Conservation (phyloP, 2,113 vertebrate species). For the Cyanoliseus patagonus region DNA sequence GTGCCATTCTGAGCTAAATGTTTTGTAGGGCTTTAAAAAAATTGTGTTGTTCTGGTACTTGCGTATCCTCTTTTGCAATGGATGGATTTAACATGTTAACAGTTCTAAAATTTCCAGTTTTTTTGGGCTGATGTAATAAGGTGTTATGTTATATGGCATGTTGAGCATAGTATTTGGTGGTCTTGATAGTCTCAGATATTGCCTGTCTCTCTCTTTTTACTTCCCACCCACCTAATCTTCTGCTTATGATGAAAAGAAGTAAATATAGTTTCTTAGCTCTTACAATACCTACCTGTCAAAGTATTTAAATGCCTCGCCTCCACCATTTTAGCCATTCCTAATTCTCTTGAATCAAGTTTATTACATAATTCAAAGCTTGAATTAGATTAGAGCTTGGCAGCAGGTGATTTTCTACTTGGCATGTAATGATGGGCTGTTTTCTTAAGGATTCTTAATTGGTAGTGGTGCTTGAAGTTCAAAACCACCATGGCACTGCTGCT, state of each 20-base stretch:
- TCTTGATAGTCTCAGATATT: not conserved
- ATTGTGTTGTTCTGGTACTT: not conserved
- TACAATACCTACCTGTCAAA: not conserved
- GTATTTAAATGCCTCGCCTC: not conserved
- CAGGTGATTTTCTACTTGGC: not conserved
- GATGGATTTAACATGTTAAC: not conserved
- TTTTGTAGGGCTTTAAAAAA: not conserved
- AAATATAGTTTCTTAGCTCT: not conserved
- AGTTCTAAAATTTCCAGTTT: not conserved
- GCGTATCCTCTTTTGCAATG: not conserved
- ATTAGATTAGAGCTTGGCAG: not conserved
- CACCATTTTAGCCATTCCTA: not conserved
- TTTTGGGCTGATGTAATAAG: not conserved
- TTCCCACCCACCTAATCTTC: fast-evolving
- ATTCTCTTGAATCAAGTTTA: not conserved
- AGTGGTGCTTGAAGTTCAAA: not conserved
- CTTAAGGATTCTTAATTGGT: not conserved
- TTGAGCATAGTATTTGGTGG: not conserved
- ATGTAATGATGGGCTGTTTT: not conserved
- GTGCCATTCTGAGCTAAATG: not conserved
- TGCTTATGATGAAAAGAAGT: not conserved
- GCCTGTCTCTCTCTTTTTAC: not conserved
- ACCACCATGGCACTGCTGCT: not conserved
- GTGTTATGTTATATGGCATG: not conserved
- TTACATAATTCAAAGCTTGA: not conserved